A percentile compares a stretch with the other conserved stretches of the same genome.
phyloP scores from a whole-genome alignment of 2,888 invertebrate genomes.

The Colletes collaris region DNA sequence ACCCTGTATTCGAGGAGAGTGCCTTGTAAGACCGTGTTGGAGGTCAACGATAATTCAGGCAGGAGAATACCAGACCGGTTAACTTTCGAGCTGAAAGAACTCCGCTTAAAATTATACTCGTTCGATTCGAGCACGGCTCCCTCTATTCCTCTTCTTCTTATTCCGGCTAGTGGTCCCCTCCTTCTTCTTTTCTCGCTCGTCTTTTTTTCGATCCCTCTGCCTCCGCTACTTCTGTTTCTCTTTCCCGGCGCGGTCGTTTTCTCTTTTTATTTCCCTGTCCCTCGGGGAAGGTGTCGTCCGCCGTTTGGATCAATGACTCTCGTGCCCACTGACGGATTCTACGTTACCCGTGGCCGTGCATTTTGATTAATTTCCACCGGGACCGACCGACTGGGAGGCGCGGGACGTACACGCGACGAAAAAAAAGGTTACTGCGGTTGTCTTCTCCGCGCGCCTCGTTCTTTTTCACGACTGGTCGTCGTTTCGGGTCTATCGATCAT shows the following conservation, averaged over 20 bases:
- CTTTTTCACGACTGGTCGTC: slow-evolving; percentile 1
- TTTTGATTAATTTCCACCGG: slow-evolving; percentile 60
- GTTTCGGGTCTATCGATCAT: slow-evolving; percentile 51
- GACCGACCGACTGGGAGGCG: slow-evolving; percentile 25
- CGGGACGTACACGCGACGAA: slow-evolving; percentile 2
- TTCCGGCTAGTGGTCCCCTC: slow-evolving; percentile 38
- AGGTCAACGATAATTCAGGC: slow-evolving; percentile 80
- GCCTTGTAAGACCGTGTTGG: slow-evolving; percentile 78
- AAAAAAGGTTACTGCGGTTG: slow-evolving; percentile 33
- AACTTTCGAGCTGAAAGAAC: slow-evolving; percentile 73
- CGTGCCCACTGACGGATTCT: slow-evolving; percentile 59
- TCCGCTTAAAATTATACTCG: slow-evolving; percentile 76
- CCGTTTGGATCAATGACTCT: slow-evolving; percentile 54
- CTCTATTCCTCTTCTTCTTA: slow-evolving; percentile 59
- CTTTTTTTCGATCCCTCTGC: not conserved
- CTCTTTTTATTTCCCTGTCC: slow-evolving; percentile 20
- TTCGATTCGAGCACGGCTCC: slow-evolving; percentile 71
- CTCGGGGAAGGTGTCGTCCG: slow-evolving; percentile 46
- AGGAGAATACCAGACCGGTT: slow-evolving; percentile 73
- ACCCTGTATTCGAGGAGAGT: slow-evolving; percentile 68
- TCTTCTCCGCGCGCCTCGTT: slow-evolving; percentile 15
- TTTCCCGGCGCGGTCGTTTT: slow-evolving; percentile 3
- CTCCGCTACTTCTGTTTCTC: slow-evolving; percentile 12
- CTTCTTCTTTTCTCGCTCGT: not conserved
- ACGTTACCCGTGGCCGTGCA: slow-evolving; percentile 56